Evolutionary conservation across 2,797 vertebrate species (phyloP).

Genomic region (Danio jaintianensis): DNA sequence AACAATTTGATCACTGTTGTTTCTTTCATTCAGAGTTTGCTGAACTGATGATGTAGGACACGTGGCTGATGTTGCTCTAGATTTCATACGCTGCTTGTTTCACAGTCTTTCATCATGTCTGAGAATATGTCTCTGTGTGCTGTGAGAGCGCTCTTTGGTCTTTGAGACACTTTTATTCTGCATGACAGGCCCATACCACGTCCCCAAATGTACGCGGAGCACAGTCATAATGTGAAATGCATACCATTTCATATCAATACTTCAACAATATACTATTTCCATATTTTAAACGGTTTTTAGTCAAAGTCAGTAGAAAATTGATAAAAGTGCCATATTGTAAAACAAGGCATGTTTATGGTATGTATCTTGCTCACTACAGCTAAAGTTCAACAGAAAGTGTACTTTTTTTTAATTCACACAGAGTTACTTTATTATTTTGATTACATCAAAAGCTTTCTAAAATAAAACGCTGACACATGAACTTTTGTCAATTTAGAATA

Average conservation of each 20-base stretch:
- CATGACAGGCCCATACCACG: background rate
- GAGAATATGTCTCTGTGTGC: constrained; percentile 20
- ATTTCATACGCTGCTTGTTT: constrained; percentile 63
- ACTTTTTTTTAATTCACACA: background rate
- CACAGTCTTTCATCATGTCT: constrained; percentile 77
- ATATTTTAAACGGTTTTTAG: background rate
- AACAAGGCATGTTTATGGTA: background rate
- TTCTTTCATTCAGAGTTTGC: background rate
- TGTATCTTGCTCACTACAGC: background rate
- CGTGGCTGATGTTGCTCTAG: constrained; percentile 24
- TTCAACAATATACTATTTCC: background rate
- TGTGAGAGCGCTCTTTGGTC: constrained; percentile 31
- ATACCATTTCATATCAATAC: background rate
- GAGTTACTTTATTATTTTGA: no score
- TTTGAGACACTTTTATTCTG: constrained; percentile 33
- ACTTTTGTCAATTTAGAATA: no score
- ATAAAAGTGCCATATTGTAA: background rate
- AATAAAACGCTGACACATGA: no score
- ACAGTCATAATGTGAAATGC: background rate
- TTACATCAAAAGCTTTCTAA: no score
- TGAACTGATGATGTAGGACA: constrained; percentile 1
- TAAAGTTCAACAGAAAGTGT: background rate
- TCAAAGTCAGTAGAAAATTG: background rate
- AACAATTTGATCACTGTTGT: background rate
- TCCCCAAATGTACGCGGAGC: background rate